Base-by-base conservation (phyloP, 2,888 invertebrate genomes). In the Synanthedon vespiformis region DNA sequence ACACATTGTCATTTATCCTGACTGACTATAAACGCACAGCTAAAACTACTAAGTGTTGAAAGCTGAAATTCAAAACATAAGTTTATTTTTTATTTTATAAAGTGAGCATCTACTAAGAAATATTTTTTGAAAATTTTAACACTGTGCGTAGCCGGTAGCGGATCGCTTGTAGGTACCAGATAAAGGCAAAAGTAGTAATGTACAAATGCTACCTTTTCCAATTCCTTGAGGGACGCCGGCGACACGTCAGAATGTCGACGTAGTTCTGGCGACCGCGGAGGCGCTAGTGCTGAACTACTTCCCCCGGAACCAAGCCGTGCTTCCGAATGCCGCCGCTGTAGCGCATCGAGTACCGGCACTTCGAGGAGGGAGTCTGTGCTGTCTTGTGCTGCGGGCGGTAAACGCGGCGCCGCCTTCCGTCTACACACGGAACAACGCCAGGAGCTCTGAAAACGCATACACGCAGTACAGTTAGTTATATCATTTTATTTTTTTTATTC, bases 401-500 rank as follows among this genome's bases (percentile, higher is more conserved):
- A 89, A 34, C 95, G 89, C 12, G 94, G 94, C 53, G 92, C 94
- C 59, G 94, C 90, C 80, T 95, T 94, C 59, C 94, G 90, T 40
- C 95, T 91, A 74, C 96, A 96, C 14, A 96, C 95, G 61, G 95
- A 95, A 81, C 96, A 96, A 55, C 94, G 91, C 96, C 96, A 96
- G 64, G 91, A 92, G 60, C 88, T 91, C 93, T 93, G 78, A 0
- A 40, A 49, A 49, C 12, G 27, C 40, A n/a, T 41, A n/a, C 22
- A 49, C 47, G n/a, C n/a, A n/a, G n/a, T n/a, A n/a, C n/a, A n/a
- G n/a, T n/a, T n/a, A n/a, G n/a, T n/a, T n/a, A n/a, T n/a, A n/a
- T n/a, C n/a, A n/a, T n/a, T n/a, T n/a, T n/a, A n/a, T n/a, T n/a
- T n/a, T n/a, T n/a, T n/a, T n/a, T n/a, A n/a, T n/a, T n/a, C n/a